Evolutionary conservation across 2,888 invertebrate genomes (phyloP).

Genomic region (Chrysodeixis includens): DNA sequence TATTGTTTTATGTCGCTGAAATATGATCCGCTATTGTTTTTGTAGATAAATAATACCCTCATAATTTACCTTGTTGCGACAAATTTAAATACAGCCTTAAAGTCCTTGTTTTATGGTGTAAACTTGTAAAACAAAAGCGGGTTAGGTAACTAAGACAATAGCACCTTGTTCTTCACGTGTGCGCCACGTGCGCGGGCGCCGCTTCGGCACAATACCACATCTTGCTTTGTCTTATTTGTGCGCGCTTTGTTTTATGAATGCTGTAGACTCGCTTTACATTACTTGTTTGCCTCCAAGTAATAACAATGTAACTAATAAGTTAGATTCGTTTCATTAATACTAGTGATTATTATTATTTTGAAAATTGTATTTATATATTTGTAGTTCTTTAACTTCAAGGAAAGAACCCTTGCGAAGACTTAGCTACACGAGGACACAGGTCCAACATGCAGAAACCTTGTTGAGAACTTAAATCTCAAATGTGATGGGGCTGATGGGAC

Average conservation of each 20-base stretch:
- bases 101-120: conserved; percentile 8
- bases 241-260: conserved; percentile 44
- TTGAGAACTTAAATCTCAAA: background rate
- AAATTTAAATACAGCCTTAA: conserved; percentile 12
- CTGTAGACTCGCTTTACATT: conserved; percentile 28
- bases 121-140: conserved; percentile 30
- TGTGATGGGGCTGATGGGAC: too few species aligned
- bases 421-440: too few species aligned
- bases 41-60: conserved; percentile 53
- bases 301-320: background rate
- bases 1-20: background rate
- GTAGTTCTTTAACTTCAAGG: too few species aligned
- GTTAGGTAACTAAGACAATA: conserved; percentile 69
- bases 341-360: too few species aligned
- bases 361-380: too few species aligned
- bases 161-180: conserved; percentile 74
- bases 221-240: too few species aligned
- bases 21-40: conserved; percentile 13
- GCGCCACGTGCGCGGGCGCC: conserved; percentile 69
- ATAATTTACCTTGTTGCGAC: conserved; percentile 48
- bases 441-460: too few species aligned
- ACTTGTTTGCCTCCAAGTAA: conserved; percentile 19
- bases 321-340: too few species aligned
- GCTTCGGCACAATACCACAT: conserved; percentile 51
- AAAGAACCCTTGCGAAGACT: too few species aligned